Evolutionary conservation across 2,888 invertebrate genomes (phyloP).

Genomic region (Drosophila cognata): DNA sequence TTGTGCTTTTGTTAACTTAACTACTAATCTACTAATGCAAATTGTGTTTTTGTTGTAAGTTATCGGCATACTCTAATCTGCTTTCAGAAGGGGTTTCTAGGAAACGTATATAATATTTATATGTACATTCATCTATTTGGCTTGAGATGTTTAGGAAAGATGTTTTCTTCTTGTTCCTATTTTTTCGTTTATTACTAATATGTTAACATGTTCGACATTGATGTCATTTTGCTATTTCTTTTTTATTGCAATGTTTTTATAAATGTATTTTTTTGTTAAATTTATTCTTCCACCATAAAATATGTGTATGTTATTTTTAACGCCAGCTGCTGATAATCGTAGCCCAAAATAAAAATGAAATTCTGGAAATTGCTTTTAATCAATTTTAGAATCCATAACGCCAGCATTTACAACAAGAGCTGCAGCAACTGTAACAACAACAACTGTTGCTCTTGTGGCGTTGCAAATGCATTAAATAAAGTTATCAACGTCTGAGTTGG

Average conservation of each 20-base stretch:
- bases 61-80: not conserved
- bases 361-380: slow-evolving; percentile 4
- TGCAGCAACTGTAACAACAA: slow-evolving; percentile 4
- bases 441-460: slow-evolving; percentile 45
- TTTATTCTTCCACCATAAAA: not conserved
- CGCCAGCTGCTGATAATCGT: slow-evolving; percentile 38
- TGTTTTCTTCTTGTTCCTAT: not conserved
- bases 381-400: slow-evolving; percentile 24
- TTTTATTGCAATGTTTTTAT: not conserved
- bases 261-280: not conserved
- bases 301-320: not conserved
- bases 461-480: slow-evolving; percentile 73
- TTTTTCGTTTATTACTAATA: not conserved
- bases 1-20: not conserved
- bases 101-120: not conserved
- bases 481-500: slow-evolving; percentile 60
- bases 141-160: not conserved
- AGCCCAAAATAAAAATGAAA: not conserved
- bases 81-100: not conserved
- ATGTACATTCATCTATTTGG: not conserved
- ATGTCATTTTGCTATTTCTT: not conserved
- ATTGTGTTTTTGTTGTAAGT: not conserved
- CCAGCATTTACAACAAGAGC: slow-evolving; percentile 4
- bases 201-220: not conserved
- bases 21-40: no score